A percentile compares a stretch with the other conserved stretches of the same genome.
These are phyloP conservation scores for Orthosia gothica DNA, from an alignment of 2,888 invertebrate species.

Conservation along the genomic window DNA sequence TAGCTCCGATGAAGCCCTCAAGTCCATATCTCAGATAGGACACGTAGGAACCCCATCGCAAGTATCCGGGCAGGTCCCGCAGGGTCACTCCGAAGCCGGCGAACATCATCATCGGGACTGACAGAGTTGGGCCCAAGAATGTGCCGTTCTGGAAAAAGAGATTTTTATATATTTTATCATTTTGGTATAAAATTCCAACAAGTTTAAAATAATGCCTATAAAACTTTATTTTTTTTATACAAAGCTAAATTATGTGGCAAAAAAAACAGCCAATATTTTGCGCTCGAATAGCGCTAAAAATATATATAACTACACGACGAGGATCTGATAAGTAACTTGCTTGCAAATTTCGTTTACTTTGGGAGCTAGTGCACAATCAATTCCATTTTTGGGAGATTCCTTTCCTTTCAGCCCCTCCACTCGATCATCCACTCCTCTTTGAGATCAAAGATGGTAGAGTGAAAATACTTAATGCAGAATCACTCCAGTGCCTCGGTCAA, in stretches of 20 bases:
- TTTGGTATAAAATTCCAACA: background rate
- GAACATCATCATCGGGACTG: slow-evolving; percentile 99
- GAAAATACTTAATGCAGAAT: no score
- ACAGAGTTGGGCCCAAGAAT: slow-evolving; percentile 97
- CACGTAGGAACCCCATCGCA: slow-evolving; percentile 98
- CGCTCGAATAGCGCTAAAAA: background rate
- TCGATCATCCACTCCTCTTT: no score
- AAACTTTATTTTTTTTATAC: no score
- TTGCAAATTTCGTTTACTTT: no score
- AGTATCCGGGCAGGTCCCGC: slow-evolving; percentile 95
- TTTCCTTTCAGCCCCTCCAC: no score
- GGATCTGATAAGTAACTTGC: no score
- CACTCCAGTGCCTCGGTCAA: no score
- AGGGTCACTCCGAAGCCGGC: slow-evolving; percentile 98
- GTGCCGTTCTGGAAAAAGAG: slow-evolving; percentile 95
- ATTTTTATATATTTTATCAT: background rate
- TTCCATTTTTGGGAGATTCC: no score
- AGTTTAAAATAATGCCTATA: no score
- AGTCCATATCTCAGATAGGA: slow-evolving; percentile 98
- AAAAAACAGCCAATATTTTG: background rate
- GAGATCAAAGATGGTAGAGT: no score
- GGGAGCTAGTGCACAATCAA: no score
- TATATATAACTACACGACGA: no score
- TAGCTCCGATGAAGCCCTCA: slow-evolving; percentile 96
- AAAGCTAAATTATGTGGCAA: background rate